Conservation (phyloP, 2,113 vertebrate genomes). For the Cheilinus undulatus region DNA sequence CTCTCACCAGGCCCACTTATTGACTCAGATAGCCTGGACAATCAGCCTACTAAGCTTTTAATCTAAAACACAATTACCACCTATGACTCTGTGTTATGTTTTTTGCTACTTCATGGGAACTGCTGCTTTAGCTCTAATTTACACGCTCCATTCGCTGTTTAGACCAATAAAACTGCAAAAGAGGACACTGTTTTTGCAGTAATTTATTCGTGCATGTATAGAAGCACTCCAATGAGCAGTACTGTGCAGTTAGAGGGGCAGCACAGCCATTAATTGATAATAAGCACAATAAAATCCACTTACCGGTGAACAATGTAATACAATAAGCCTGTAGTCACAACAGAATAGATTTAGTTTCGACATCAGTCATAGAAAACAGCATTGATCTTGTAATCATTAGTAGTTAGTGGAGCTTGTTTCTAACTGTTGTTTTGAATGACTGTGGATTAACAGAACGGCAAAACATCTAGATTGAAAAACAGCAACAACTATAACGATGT, state of each 20-base stretch:
- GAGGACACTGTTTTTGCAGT: conserved; percentile 24
- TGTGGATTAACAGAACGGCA: neutral
- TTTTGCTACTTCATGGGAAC: conserved; percentile 33
- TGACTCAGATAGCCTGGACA: conserved; percentile 53
- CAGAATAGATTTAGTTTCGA: conserved; percentile 19
- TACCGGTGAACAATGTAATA: conserved; percentile 18
- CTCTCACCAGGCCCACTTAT: conserved; percentile 47
- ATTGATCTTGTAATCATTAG: conserved; percentile 5
- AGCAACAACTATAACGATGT: neutral
- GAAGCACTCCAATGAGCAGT: conserved; percentile 9
- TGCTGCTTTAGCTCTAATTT: conserved; percentile 31
- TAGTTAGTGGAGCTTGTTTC: neutral
- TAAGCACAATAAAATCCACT: conserved; percentile 17
- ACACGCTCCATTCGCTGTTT: conserved; percentile 39
- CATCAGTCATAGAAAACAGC: conserved; percentile 8
- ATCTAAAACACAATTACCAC: conserved; percentile 74
- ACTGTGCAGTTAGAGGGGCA: neutral
- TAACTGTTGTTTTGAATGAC: conserved; percentile 13
- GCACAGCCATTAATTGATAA: conserved; percentile 13
- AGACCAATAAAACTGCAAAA: conserved; percentile 20
- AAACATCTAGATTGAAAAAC: conserved; percentile 4
- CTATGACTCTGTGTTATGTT: conserved; percentile 60
- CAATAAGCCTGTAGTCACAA: neutral
- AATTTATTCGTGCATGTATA: conserved; percentile 24
- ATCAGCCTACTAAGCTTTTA: conserved; percentile 69